Conservation (phyloP, 2,113 vertebrate genomes). For the Colaptes auratus region DNA sequence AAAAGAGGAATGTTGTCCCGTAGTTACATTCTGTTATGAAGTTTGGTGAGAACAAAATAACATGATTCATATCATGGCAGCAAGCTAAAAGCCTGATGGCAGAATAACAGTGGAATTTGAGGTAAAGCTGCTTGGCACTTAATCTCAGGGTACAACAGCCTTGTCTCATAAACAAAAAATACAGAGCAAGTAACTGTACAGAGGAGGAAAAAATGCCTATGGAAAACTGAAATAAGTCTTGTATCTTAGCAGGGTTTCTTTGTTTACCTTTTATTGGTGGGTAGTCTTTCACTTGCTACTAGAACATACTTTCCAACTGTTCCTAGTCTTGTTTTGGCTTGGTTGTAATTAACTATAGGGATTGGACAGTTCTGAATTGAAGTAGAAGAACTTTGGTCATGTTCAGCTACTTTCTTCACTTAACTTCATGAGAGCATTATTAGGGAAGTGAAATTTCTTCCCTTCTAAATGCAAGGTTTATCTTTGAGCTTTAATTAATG, state of each 20-base stretch:
- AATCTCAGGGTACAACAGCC: background rate
- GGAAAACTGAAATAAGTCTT: background rate
- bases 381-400: background rate
- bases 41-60: background rate
- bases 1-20: background rate
- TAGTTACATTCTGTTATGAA: background rate
- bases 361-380: background rate
- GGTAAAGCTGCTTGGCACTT: background rate
- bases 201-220: background rate
- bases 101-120: background rate
- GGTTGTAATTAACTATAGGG: background rate
- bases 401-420: background rate
- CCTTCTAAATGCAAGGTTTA: background rate
- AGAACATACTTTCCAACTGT: background rate
- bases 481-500: background rate
- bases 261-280: background rate
- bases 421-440: background rate
- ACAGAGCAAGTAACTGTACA: background rate
- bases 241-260: background rate
- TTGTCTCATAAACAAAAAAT: background rate
- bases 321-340: background rate
- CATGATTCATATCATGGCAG: background rate
- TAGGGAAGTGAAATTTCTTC: background rate
- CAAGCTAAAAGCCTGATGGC: background rate
- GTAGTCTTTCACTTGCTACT: background rate